A percentile compares a stretch with the other conserved stretches of the same genome.
Conservation (phyloP, 2,113 vertebrate genomes). For the Paramormyrops kingsleyae region DNA sequence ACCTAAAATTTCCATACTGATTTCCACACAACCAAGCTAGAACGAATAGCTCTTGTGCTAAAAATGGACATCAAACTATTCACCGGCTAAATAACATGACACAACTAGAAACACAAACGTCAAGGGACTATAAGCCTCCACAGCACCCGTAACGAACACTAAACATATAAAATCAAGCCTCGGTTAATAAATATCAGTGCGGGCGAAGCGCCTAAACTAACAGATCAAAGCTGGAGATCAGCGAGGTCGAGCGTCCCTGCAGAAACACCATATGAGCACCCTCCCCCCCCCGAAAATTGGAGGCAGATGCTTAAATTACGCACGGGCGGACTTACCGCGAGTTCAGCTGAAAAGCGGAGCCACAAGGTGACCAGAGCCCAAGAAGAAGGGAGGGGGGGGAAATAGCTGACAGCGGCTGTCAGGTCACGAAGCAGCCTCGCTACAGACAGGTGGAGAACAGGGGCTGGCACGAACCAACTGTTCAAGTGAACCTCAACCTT, state of each 20-base stretch:
- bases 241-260: background rate
- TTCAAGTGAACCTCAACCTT: slow-evolving; percentile 50
- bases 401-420: background rate
- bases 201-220: background rate
- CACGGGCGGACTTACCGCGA: background rate
- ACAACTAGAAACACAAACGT: background rate
- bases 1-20: background rate
- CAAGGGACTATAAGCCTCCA: background rate
- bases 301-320: background rate
- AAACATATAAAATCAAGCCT: background rate
- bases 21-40: background rate
- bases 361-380: background rate
- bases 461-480: slow-evolving; percentile 25
- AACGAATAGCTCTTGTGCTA: background rate
- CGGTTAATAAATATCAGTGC: background rate
- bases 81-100: background rate
- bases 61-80: background rate
- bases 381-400: background rate
- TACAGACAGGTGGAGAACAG: background rate
- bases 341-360: background rate
- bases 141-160: background rate
- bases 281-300: background rate
- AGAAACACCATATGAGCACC: background rate
- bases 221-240: background rate
- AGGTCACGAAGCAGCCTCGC: background rate